Conservation (phyloP, 1,140 invertebrate species). For the Anoplolepis gracilipes region DNA sequence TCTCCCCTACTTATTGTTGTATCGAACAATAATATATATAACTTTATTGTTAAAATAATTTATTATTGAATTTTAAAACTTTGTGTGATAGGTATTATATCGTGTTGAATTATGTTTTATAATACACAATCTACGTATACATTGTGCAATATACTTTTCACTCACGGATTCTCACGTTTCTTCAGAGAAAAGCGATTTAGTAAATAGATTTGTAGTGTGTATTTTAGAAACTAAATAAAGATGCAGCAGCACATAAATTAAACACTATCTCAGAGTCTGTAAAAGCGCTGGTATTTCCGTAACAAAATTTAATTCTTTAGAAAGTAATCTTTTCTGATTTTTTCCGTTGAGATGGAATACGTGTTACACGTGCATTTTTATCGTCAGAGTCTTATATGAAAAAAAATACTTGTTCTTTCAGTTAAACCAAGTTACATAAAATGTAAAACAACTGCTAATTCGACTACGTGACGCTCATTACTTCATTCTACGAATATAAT, state of each 20-base stretch:
- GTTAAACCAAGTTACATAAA: not conserved
- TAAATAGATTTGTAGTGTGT: not conserved
- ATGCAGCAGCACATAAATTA: conserved; percentile 28
- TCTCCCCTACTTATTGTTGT: no score
- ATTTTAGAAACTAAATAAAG: conserved; percentile 44
- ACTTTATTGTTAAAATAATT: not conserved
- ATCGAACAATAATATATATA: not conserved
- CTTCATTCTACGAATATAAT: not conserved
- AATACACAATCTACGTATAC: no score
- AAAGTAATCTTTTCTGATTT: conserved; percentile 14
- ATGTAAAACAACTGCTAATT: not conserved
- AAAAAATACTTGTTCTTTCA: not conserved
- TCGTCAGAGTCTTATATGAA: not conserved
- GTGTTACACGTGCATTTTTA: conserved; percentile 29
- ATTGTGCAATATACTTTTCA: no score
- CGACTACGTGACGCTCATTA: not conserved
- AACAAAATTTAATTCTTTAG: conserved; percentile 26
- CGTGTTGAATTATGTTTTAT: not conserved
- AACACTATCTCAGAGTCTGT: conserved; percentile 3
- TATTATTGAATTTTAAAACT: not conserved
- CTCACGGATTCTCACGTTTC: not conserved
- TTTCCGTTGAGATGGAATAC: conserved; percentile 13
- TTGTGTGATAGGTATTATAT: not conserved
- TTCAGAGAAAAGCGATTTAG: not conserved
- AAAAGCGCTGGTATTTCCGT: conserved; percentile 20